Conservation (phyloP, 2,113 vertebrate genomes). For the Acanthochromis polyacanthus region DNA sequence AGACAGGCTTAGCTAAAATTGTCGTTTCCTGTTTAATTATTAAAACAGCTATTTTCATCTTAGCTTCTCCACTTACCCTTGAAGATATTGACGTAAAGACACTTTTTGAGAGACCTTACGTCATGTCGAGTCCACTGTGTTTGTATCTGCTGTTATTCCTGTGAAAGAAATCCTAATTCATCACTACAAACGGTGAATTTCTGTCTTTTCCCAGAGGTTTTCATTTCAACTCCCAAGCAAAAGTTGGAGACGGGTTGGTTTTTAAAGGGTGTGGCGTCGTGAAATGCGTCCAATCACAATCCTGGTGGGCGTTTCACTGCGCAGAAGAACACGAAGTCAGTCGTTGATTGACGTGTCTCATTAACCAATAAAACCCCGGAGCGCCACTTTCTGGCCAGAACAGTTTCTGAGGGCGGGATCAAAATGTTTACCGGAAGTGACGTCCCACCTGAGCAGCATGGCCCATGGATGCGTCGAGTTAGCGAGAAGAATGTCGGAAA, state of each 20-base stretch:
- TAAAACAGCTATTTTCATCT: constrained; percentile 8
- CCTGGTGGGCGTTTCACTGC: constrained; percentile 9
- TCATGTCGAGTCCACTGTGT: constrained; percentile 57
- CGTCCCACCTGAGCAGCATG: constrained; percentile 58
- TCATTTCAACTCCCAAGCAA: constrained; percentile 66
- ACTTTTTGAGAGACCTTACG: constrained; percentile 43
- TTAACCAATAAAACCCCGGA: constrained; percentile 63
- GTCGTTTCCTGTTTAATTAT: constrained; percentile 26
- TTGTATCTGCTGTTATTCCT: constrained; percentile 31
- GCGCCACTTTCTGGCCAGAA: constrained; percentile 26
- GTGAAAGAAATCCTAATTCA: constrained; percentile 45
- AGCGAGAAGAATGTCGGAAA: background rate
- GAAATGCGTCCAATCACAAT: constrained; percentile 64
- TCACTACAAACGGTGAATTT: constrained; percentile 54
- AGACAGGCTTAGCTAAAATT: background rate
- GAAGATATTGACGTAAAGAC: constrained; percentile 29
- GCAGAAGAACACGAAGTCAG: background rate
- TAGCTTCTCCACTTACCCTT: constrained; percentile 74
- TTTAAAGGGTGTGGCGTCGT: constrained; percentile 52
- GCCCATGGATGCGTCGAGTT: background rate
- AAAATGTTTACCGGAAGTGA: constrained; percentile 66
- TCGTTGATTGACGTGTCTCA: constrained; percentile 14
- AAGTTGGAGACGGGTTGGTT: constrained; percentile 56
- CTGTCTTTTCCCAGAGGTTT: constrained; percentile 60
- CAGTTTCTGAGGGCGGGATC: background rate